Conservation (phyloP, 2,797 vertebrate genomes). For the Catharus ustulatus region DNA sequence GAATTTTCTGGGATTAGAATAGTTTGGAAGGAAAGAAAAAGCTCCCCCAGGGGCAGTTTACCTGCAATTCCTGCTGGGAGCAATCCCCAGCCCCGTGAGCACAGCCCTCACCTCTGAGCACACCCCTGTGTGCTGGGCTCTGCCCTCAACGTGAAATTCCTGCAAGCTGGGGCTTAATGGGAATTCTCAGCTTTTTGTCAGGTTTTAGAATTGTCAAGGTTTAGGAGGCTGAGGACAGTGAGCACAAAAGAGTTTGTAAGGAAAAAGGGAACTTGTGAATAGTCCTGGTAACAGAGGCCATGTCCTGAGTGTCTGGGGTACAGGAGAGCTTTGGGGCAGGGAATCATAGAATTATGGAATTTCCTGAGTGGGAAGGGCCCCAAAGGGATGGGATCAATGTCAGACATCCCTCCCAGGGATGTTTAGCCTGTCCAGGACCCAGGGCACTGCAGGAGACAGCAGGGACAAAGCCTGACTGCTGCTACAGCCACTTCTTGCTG, state of each 20-base stretch:
- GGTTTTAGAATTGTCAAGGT: background rate
- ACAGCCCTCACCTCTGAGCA: background rate
- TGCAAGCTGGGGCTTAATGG: background rate
- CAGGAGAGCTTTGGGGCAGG: background rate
- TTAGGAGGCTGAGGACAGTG: background rate
- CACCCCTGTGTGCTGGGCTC: background rate
- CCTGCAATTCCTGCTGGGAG: background rate
- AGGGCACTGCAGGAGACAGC: background rate
- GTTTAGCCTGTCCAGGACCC: background rate
- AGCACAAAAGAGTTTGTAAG: background rate
- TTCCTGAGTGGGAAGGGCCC: background rate
- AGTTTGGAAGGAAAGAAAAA: background rate
- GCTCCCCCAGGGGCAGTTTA: background rate
- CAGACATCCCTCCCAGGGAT: background rate
- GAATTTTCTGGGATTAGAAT: background rate
- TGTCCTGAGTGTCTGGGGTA: background rate
- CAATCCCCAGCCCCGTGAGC: background rate
- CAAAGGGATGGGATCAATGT: rapidly evolving
- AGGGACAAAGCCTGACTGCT: background rate
- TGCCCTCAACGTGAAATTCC: background rate
- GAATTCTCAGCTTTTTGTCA: background rate
- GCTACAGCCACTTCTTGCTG: background rate
- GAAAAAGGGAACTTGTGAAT: background rate
- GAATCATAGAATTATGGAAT: background rate
- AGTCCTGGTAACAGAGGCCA: background rate